phyloP scores from a whole-genome alignment of 2,888 invertebrate species.

The Drosophila paucipuncta region DNA sequence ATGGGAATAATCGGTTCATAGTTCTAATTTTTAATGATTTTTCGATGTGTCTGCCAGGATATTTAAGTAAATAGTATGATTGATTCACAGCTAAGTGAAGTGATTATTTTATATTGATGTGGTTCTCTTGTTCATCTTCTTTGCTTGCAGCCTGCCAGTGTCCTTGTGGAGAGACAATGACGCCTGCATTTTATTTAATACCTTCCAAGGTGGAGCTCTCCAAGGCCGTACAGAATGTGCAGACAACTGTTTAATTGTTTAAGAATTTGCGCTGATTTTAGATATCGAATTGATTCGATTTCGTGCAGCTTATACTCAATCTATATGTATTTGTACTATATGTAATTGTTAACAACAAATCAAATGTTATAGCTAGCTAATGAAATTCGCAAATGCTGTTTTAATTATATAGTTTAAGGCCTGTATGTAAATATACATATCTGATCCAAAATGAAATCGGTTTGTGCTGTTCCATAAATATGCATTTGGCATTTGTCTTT shows the following conservation, averaged over 20 bases:
- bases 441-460: slow-evolving; percentile 36
- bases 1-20: neutral
- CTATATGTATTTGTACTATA: neutral
- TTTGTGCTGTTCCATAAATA: slow-evolving; percentile 56
- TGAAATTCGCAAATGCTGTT: slow-evolving; percentile 52
- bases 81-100: neutral
- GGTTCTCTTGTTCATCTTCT: neutral
- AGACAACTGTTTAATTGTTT: slow-evolving; percentile 89
- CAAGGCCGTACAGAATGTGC: slow-evolving; percentile 94
- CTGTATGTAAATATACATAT: slow-evolving; percentile 12
- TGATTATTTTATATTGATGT: neutral
- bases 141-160: slow-evolving; percentile 90
- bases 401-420: slow-evolving; percentile 24
- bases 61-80: neutral
- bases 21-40: neutral
- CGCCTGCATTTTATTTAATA: slow-evolving; percentile 96
- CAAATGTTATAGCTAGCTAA: slow-evolving; percentile 56
- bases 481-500: slow-evolving; percentile 58
- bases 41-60: neutral
- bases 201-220: slow-evolving; percentile 96
- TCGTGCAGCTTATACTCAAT: slow-evolving; percentile 9
- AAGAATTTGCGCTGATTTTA: neutral
- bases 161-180: slow-evolving; percentile 95
- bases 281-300: neutral
- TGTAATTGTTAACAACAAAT: slow-evolving; percentile 26